Evolutionary conservation across 2,888 invertebrate genomes (phyloP), one percentile per base, ranked within the genome.

Genomic region (Petrolisthes cinctipes): DNA sequence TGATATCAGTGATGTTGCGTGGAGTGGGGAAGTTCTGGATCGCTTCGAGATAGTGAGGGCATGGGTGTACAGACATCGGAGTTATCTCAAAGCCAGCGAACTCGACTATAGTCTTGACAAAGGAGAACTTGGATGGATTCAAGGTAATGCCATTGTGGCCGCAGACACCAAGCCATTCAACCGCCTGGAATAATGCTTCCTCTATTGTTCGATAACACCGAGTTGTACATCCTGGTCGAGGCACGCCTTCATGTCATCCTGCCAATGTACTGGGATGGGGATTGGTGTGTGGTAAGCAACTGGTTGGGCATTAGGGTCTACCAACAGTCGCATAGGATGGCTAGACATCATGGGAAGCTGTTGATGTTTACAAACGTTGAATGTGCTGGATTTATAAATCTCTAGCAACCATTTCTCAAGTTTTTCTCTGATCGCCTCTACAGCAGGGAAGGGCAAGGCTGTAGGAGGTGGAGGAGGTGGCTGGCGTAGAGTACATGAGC

Each of bases 1-100:
- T 82, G 17, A 82, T n/a, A 6, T 83, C 86, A 3, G 82, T 86
- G 78, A 86, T 86, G n/a, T 82, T 86, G 17, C 82, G 57, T 53
- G 75, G 85, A 11, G 81, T 14, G 20, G 86, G 82, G 73, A 86
- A 82, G 82, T 82, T 61, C 57, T 57, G 68, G 53, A 85, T 85
- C 53, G 68, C 68, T 17, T 83, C 83, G 23, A 76, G 73, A 11
- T 71, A 71, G 20, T 20, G 71, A 71, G 71, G 71, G 7, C 4
- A 71, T 17, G 17, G 53, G 61, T 17, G 37, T 5, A 57, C 23
- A n/a, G 20, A 37, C 14, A 57, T 79, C 17, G 78, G 78, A 17
- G 85, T 80, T 6, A 85, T 79, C 23, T 57, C 53, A 53, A 85
- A 79, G 11, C 68, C 5, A 11, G 68, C 85, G 37, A 85, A 85